Evolutionary conservation across 2,797 vertebrate species (phyloP), one percentile per base, ranked within the genome.

Genomic region (Sebastes matsubarae): DNA sequence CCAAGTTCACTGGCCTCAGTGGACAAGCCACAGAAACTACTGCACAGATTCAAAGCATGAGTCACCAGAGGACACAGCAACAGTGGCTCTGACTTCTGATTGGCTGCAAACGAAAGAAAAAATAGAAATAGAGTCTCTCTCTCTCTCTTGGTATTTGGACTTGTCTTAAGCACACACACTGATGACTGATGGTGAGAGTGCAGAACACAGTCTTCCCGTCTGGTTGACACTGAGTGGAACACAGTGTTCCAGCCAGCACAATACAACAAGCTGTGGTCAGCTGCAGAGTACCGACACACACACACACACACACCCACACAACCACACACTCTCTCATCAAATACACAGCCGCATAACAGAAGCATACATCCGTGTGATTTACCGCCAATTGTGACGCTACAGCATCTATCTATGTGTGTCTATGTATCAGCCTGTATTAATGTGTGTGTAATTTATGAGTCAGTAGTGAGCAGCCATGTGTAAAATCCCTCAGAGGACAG

Each of bases 211-310:
- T 76, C 76, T 83, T 58, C 80, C 76, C 68, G 29, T 85, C 81
- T 85, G 86, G 60, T 70, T 79, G 78, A 82, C 84, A 79, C 80
- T 7, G 71, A 85, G 81, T 24, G 73, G 90, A 88, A 88, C 84
- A 87, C 79, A 27, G 81, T 86, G 87, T 93, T 90, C 89, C 82
- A 89, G 84, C 68, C 86, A 87, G 77, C 77, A 85, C 76, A 85
- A 82, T 79, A 76, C 80, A 76, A 63, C 72, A 75, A 85, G 74
- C 88, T 85, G 83, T n/a, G 82, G 73, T 85, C 78, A 79, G 68
- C 78, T 82, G 73, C 73, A 29, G 29, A 66, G 30, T 34, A 4
- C 66, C 9, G 50, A 77, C 70, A 80, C 32, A 75, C 60, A 63
- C 46, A 61, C 60, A 61, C 60, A 27, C 3, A 80, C 65, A 76